These are phyloP conservation scores for Holacanthella duospinosa DNA, from an alignment of 2,888 invertebrate genomes.

Conservation along the genomic window DNA sequence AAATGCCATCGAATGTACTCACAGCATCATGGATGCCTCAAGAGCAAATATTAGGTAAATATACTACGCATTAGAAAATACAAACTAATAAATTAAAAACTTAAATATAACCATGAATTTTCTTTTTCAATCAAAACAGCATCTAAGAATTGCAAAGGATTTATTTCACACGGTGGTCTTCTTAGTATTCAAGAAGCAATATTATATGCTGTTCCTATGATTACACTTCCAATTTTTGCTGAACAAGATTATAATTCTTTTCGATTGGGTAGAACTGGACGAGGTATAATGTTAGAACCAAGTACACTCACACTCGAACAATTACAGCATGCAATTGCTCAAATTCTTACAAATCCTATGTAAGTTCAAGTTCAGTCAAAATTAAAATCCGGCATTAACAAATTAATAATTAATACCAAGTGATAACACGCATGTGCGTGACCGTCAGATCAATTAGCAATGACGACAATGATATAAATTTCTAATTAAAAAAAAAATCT, in stretches of 20 bases:
- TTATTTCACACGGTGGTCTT: conserved; percentile 57
- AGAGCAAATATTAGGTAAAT: conserved; percentile 33
- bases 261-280: conserved; percentile 47
- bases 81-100: background rate
- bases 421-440: too few relatives aligned
- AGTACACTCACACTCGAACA: conserved; percentile 44
- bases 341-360: conserved; percentile 14
- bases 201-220: conserved; percentile 50
- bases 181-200: conserved; percentile 55
- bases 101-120: background rate
- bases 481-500: too few relatives aligned
- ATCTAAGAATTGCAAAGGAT: conserved; percentile 49
- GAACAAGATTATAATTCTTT: conserved; percentile 50
- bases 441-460: too few relatives aligned
- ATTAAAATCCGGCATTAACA: too few relatives aligned
- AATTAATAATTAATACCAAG: too few relatives aligned
- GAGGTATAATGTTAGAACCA: conserved; percentile 46
- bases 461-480: too few relatives aligned
- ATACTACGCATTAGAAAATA: background rate
- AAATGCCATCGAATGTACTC: conserved; percentile 32
- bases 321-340: conserved; percentile 18
- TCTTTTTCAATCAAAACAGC: conserved; percentile 40
- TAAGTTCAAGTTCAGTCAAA: background rate
- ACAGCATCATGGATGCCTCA: conserved; percentile 36
- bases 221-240: conserved; percentile 47